Base-by-base conservation (phyloP, 2,113 vertebrate species). In the Marmota flaviventris region DNA sequence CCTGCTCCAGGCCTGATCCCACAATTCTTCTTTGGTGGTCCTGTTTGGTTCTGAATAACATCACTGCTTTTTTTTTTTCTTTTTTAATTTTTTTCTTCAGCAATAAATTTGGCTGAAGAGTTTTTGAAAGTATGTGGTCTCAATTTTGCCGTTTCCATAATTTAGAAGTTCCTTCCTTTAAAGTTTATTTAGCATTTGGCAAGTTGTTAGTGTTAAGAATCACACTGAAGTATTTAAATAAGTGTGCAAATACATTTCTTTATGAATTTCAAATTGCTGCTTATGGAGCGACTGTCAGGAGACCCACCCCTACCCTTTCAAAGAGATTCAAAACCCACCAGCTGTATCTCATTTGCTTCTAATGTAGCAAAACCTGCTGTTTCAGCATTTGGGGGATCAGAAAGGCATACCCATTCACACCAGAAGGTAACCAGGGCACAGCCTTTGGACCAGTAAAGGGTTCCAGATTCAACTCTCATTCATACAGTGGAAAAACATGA, bases 1-100 rank as follows among this genome's bases (percentile, higher is more conserved):
- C 58, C 73, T 98, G 95, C 48, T 96, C 45, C 29, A 42, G 42
- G 37, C 34, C 73, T 48, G 53, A 90, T 91, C 53, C 42, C 53
- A 17, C n/a, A 37, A 82, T 85, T 86, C 39, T 12, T 97, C 88
- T 94, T 92, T 45, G 34, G 81, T 58, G 77, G 24, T 25, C 27
- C 42, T 76, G 2, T 45, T 81, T 76, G 48, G 9, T 73, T 89
- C 20, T 39, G 27, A 96, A 88, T 87, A 61, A 73, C 78, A 83
- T 48, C 65, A 87, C 48, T 13, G 29, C 8, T 76, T 75, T 29
- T 25, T 75, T n/a, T 25, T 76, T 76, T 88, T 48, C 16, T 53
- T 37, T 32, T 29, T 51, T 24, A 63, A 27, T 63, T 29, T 29
- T 29, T 39, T 78, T 20, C 56, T 51, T 53, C 32, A 95, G 27